phyloP scores from a whole-genome alignment of 2,888 invertebrate genomes.

The Mamestra brassicae region DNA sequence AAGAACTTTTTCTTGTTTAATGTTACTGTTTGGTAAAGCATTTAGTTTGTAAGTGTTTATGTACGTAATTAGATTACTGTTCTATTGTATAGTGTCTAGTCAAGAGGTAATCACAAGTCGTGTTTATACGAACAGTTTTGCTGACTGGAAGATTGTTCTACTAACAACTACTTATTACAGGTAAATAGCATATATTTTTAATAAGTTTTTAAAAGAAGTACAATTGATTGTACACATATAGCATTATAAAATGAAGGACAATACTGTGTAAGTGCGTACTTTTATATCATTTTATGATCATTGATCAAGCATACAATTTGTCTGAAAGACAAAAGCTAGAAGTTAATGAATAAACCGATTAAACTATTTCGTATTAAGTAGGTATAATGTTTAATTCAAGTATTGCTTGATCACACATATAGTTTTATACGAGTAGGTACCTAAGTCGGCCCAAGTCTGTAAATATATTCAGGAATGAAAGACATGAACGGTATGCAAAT shows the following conservation, averaged over 20 bases:
- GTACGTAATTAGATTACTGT: constrained; percentile 51
- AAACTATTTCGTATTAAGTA: constrained; percentile 8
- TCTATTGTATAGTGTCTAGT: constrained; percentile 64
- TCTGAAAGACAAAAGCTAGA: constrained; percentile 11
- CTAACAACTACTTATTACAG: constrained; percentile 42
- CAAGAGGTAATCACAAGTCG: constrained; percentile 53
- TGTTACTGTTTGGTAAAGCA: constrained; percentile 52
- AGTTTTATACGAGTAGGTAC: background rate
- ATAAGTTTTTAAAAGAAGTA: constrained; percentile 42
- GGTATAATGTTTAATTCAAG: background rate
- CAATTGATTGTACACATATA: constrained; percentile 37
- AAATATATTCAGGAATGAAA: background rate
- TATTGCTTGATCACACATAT: background rate
- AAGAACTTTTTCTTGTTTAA: constrained; percentile 45
- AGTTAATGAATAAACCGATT: background rate
- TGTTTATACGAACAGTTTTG: constrained; percentile 50
- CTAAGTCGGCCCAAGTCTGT: background rate
- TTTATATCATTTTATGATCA: background rate
- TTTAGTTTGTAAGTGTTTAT: constrained; percentile 55
- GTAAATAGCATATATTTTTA: constrained; percentile 13
- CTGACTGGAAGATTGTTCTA: constrained; percentile 61
- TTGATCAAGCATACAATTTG: constrained; percentile 2
- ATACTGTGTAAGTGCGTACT: constrained; percentile 15
- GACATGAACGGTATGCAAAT: constrained; percentile 3
- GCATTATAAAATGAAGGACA: constrained; percentile 24